phyloP scores from a whole-genome alignment of 2,888 invertebrate species.

The Biston stratarius region DNA sequence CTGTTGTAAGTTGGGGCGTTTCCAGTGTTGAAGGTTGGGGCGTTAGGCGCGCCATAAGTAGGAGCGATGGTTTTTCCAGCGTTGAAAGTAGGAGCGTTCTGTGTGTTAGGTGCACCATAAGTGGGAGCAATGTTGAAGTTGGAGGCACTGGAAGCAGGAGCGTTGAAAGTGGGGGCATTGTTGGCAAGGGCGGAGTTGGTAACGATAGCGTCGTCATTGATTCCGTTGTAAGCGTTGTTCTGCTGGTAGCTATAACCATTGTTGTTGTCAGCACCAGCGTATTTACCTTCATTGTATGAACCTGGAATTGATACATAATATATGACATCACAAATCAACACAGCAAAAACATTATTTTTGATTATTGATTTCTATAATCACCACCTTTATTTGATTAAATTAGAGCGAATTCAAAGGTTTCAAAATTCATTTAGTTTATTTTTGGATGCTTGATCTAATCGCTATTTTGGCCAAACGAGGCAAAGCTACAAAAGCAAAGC shows the following conservation, averaged over 20 bases:
- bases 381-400: too few relatives aligned
- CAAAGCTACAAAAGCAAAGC: too few relatives aligned
- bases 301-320: constrained; percentile 53
- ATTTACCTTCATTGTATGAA: constrained; percentile 73
- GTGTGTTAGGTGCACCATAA: constrained; percentile 18
- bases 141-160: neutral
- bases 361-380: too few relatives aligned
- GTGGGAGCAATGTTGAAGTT: constrained; percentile 14
- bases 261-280: constrained; percentile 44
- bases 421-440: too few relatives aligned
- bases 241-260: constrained; percentile 38
- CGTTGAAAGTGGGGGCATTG: constrained; percentile 29
- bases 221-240: constrained; percentile 35
- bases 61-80: constrained; percentile 2
- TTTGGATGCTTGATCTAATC: too few relatives aligned
- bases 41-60: constrained; percentile 13
- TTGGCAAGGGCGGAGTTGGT: constrained; percentile 59
- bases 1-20: constrained; percentile 10
- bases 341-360: too few relatives aligned
- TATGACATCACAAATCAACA: too few relatives aligned
- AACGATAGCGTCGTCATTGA: constrained; percentile 60
- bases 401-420: too few relatives aligned
- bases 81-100: constrained; percentile 6
- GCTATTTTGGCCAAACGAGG: too few relatives aligned
- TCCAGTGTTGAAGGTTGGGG: constrained; percentile 7